Percentiles rank a stretch among this genome's conserved stretches.
Evolutionary conservation across 2,888 invertebrate genomes (phyloP).

Genomic region (Molorchus minor): DNA sequence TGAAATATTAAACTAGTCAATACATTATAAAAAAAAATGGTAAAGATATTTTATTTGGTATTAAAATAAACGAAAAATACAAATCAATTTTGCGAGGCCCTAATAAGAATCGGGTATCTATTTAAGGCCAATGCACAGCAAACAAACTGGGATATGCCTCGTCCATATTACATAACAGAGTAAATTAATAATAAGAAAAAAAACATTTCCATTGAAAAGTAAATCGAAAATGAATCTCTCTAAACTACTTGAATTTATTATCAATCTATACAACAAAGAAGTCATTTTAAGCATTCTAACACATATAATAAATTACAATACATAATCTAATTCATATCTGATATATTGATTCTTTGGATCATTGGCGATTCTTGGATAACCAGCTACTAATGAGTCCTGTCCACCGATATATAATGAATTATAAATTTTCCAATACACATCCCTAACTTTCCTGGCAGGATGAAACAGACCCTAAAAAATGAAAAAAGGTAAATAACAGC

Average conservation of each 20-base stretch:
- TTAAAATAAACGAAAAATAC: too few species aligned
- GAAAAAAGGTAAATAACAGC: constrained; percentile 12
- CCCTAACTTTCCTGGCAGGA: constrained; percentile 98
- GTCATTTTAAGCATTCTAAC: background rate
- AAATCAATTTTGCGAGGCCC: too few species aligned
- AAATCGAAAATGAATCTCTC: too few species aligned
- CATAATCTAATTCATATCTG: constrained; percentile 93
- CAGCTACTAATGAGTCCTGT: constrained; percentile 96
- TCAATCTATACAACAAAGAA: constrained; percentile 9
- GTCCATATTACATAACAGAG: too few species aligned
- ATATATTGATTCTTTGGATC: constrained; percentile 94
- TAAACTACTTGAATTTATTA: constrained; percentile 13
- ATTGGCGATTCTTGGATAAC: constrained; percentile 96
- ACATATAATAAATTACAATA: constrained; percentile 69
- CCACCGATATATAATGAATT: constrained; percentile 99
- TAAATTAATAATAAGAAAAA: too few species aligned
- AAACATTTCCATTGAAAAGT: too few species aligned
- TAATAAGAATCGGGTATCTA: too few species aligned
- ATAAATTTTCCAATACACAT: constrained; percentile 99
- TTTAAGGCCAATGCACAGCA: too few species aligned
- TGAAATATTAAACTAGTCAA: too few species aligned
- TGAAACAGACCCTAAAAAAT: constrained; percentile 90
- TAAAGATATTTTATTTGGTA: too few species aligned
- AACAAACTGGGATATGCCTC: too few species aligned
- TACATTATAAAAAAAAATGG: too few species aligned